phyloP scores from a whole-genome alignment of 2,113 vertebrate genomes.

The Saccopteryx leptura region DNA sequence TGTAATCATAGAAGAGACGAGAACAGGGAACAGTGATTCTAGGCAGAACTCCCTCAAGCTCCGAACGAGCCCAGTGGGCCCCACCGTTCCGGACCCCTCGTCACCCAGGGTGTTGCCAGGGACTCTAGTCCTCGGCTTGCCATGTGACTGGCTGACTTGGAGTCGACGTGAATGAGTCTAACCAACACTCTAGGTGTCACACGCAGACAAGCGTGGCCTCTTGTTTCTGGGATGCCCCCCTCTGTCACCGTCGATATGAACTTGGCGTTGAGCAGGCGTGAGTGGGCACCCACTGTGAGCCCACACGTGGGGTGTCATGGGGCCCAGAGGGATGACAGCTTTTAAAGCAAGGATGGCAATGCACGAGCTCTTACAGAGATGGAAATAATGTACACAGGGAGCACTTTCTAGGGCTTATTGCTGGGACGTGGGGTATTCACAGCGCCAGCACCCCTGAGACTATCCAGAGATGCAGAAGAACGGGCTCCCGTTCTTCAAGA shows the following conservation, averaged over 20 bases:
- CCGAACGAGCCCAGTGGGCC: neutral
- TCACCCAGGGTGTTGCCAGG: neutral
- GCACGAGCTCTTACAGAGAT: neutral
- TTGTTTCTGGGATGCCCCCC: neutral
- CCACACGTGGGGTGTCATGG: neutral
- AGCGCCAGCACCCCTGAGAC: accelerated
- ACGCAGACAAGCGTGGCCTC: neutral
- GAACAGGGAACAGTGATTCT: neutral
- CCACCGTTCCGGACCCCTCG: too few species aligned
- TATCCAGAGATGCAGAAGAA: neutral
- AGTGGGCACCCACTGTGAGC: accelerated
- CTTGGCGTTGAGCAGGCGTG: neutral
- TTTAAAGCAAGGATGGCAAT: neutral
- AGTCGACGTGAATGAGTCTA: neutral
- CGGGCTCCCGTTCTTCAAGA: neutral
- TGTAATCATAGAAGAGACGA: neutral
- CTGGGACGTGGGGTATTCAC: accelerated
- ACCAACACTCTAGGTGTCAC: neutral
- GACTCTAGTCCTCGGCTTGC: neutral
- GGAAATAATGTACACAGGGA: neutral
- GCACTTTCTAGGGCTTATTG: accelerated
- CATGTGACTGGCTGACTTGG: accelerated
- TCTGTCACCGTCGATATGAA: accelerated
- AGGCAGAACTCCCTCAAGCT: neutral
- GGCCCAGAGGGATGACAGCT: neutral